A percentile compares a stretch with the other conserved stretches of the same genome.
phyloP scores from a whole-genome alignment of 2,888 invertebrate species.

The Spodoptera picta region DNA sequence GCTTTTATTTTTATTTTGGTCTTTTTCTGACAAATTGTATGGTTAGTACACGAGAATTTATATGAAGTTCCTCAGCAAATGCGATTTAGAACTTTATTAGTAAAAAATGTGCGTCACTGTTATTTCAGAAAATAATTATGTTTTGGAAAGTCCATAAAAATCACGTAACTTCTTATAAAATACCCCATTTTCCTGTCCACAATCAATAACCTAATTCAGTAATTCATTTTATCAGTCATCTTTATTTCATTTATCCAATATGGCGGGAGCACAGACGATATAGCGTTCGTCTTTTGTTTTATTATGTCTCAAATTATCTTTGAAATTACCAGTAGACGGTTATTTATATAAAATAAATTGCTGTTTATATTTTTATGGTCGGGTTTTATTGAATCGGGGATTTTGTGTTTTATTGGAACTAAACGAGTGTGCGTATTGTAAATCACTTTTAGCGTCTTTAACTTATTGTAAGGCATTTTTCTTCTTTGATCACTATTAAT shows the following conservation, averaged over 20 bases:
- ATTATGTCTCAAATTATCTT: constrained; percentile 4
- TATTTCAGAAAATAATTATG: too few species aligned
- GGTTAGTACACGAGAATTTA: too few species aligned
- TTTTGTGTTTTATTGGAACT: neutral
- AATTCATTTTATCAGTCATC: constrained; percentile 24
- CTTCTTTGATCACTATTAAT: too few species aligned
- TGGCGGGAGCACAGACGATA: constrained; percentile 12
- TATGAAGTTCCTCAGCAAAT: too few species aligned
- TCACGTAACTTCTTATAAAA: neutral
- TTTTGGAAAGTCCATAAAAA: too few species aligned
- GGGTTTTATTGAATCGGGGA: neutral
- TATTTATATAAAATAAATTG: neutral
- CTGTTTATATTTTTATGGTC: neutral
- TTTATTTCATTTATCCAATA: constrained; percentile 28
- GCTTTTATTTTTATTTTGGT: too few species aligned
- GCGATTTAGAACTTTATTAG: too few species aligned
- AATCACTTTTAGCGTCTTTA: too few species aligned
- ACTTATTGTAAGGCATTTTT: too few species aligned
- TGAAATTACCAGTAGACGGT: neutral
- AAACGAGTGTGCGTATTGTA: neutral
- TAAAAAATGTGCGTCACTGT: too few species aligned
- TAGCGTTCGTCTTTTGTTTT: constrained; percentile 18
- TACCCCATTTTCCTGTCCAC: constrained; percentile 10
- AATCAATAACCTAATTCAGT: constrained; percentile 3
- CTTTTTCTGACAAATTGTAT: too few species aligned